A percentile compares a stretch with the other conserved stretches of the same genome.
phyloP scores from a whole-genome alignment of 37 sponge, comb jelly and placozoan species.

The Aplysina aerophoba region DNA sequence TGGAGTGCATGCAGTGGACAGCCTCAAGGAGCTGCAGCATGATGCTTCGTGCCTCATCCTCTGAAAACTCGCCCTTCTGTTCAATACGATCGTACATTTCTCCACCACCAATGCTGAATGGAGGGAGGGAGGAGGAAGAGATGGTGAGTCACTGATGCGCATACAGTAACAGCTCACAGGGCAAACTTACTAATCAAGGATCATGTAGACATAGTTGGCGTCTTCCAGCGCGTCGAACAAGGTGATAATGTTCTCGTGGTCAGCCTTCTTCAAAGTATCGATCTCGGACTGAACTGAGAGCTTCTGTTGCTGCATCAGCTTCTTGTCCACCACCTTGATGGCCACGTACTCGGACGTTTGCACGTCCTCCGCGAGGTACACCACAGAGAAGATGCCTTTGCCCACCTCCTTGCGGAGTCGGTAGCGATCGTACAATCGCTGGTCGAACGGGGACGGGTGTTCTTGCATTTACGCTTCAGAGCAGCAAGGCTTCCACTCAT shows the following conservation, averaged over 20 bases:
- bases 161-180: background rate
- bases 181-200: constrained; percentile 31
- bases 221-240: constrained; percentile 7
- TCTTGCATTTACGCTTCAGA: constrained; percentile 2
- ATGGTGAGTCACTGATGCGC: too few relatives aligned
- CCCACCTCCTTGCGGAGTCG: constrained; percentile 6
- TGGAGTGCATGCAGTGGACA: background rate
- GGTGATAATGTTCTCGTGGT: constrained; percentile 20
- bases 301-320: background rate
- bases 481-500: too few relatives aligned
- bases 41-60: constrained; percentile 18
- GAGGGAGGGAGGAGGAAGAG: too few relatives aligned
- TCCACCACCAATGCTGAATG: constrained; percentile 23
- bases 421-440: background rate
- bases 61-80: constrained; percentile 27
- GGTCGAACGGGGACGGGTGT: constrained; percentile 6
- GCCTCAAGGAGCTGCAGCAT: constrained; percentile 26
- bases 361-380: constrained; percentile 22
- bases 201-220: constrained; percentile 20
- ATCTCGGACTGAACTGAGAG: constrained; percentile 25
- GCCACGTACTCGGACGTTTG: constrained; percentile 9
- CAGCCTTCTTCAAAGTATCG: background rate
- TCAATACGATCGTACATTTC: constrained; percentile 22
- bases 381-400: constrained; percentile 22
- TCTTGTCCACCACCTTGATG: constrained; percentile 25